These are phyloP conservation scores for Dromas ardeola DNA, from an alignment of 2,113 vertebrate genomes.

Conservation along the genomic window DNA sequence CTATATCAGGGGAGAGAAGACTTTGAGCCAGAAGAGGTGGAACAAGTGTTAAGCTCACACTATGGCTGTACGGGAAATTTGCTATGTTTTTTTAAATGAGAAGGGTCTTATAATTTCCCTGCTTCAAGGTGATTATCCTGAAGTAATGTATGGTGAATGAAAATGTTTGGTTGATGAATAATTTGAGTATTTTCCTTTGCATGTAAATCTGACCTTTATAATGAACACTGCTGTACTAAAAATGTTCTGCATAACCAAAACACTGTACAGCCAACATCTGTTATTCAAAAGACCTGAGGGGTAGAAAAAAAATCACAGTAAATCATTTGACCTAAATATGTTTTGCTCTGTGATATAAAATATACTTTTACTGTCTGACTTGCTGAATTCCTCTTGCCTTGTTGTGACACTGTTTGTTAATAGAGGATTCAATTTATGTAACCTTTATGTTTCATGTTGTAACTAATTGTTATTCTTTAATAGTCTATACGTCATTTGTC, in stretches of 20 bases:
- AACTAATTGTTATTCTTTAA: conserved; percentile 55
- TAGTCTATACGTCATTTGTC: conserved; percentile 55
- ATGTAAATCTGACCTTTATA: conserved; percentile 70
- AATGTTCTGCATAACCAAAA: conserved; percentile 57
- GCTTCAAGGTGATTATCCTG: conserved; percentile 13
- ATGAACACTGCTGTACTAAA: conserved; percentile 55
- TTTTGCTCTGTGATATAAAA: conserved; percentile 23
- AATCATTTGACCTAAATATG: conserved; percentile 63
- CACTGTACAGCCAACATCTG: conserved; percentile 61
- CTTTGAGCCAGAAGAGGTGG: not conserved
- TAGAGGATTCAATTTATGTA: conserved; percentile 29
- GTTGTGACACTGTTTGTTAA: conserved; percentile 8
- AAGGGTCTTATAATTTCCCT: not conserved
- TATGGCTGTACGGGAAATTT: not conserved
- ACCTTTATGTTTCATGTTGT: conserved; percentile 37
- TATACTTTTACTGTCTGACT: not conserved
- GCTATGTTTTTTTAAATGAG: not conserved
- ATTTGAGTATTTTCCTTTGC: conserved; percentile 51
- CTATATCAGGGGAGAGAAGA: not conserved
- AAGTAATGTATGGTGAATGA: conserved; percentile 47
- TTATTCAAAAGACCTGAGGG: conserved; percentile 66
- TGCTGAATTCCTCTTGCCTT: conserved; percentile 17
- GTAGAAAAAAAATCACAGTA: conserved; percentile 7
- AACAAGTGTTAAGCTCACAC: not conserved
- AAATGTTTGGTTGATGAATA: conserved; percentile 61